Evolutionary conservation across 2,797 vertebrate species (phyloP).

Genomic region (Myotis daubentonii): DNA sequence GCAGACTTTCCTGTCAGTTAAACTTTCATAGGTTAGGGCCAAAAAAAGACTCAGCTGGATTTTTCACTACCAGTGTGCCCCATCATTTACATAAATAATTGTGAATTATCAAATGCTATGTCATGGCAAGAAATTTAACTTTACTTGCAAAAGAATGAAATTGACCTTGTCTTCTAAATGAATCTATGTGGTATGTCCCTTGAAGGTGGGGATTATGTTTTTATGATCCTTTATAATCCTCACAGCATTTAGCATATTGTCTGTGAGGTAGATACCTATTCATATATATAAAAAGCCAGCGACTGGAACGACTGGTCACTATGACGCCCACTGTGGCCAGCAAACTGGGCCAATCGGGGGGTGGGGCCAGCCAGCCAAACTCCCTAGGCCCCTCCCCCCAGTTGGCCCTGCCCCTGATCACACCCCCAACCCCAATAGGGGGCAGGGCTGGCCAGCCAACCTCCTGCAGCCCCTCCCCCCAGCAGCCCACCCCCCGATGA

Average conservation of each 20-base stretch:
- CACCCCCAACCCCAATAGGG: no score
- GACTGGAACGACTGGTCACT: no score
- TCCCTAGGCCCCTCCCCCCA: no score
- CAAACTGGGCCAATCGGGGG: no score
- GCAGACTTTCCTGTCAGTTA: background rate
- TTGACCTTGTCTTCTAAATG: constrained; percentile 1
- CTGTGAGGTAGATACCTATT: background rate
- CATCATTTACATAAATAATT: background rate
- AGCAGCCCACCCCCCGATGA: no score
- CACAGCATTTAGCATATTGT: background rate
- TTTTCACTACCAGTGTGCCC: background rate
- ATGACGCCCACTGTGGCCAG: no score
- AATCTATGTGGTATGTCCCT: background rate
- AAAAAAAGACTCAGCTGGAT: background rate
- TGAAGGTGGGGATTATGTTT: background rate
- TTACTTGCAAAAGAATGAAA: constrained; percentile 26
- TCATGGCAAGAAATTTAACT: constrained; percentile 27
- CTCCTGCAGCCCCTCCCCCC: no score
- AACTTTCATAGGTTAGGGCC: background rate
- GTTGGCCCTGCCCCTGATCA: no score
- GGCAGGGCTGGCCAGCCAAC: no score
- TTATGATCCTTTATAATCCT: background rate
- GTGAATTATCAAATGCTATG: background rate
- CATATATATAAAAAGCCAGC: no score
- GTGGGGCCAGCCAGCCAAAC: no score